These are phyloP conservation scores for Hyposmocoma kahamanoa DNA, from an alignment of 1,140 invertebrate species.

Conservation along the genomic window DNA sequence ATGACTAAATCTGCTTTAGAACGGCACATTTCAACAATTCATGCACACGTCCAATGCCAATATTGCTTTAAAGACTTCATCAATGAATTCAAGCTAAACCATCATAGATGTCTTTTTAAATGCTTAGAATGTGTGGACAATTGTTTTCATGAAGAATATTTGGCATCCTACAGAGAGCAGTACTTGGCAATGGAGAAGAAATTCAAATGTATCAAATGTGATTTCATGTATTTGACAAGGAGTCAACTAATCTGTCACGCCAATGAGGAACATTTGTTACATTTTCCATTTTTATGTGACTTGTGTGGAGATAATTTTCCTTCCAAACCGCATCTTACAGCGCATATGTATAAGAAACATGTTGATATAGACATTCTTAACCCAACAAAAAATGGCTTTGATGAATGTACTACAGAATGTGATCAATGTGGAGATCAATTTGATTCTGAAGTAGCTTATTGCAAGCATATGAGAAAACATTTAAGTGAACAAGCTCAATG, in stretches of 20 bases:
- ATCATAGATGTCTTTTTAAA: constrained; percentile 28
- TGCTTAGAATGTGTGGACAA: constrained; percentile 27
- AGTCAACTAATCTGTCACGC: constrained; percentile 3
- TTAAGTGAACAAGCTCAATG: background rate
- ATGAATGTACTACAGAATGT: background rate
- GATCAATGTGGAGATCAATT: background rate
- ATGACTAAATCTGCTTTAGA: background rate
- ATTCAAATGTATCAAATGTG: constrained; percentile 27
- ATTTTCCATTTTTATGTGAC: background rate
- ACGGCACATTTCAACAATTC: background rate
- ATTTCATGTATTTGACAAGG: constrained; percentile 21
- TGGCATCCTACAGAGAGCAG: constrained; percentile 25
- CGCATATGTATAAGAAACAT: background rate
- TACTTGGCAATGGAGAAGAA: constrained; percentile 15
- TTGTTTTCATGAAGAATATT: constrained; percentile 28
- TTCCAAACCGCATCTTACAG: background rate
- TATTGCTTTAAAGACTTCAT: constrained; percentile 20
- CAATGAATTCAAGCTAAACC: background rate
- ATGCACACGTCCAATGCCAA: constrained; percentile 11
- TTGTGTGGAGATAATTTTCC: background rate
- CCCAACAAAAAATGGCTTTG: background rate
- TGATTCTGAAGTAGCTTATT: background rate
- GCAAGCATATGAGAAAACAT: background rate
- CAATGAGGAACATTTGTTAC: background rate
- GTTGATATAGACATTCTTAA: background rate